These are phyloP conservation scores for Pempheris klunzingeri DNA, from an alignment of 2,797 vertebrate species.

Conservation along the genomic window DNA sequence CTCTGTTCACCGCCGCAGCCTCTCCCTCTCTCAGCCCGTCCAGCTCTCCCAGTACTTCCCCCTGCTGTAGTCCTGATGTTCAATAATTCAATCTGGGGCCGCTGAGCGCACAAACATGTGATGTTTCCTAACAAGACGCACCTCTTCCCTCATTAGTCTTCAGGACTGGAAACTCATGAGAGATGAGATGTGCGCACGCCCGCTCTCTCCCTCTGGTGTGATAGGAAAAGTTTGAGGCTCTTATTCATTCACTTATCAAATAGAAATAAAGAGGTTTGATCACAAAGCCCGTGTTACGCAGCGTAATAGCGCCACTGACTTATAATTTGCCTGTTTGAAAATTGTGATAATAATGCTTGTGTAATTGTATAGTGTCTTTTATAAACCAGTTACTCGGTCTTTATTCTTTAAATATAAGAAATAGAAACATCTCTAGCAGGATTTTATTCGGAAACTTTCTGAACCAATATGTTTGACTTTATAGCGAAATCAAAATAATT, in stretches of 20 bases:
- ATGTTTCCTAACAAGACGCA: conserved; percentile 89
- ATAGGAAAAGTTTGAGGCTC: too few relatives aligned
- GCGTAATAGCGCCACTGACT: too few relatives aligned
- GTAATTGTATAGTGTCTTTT: not conserved
- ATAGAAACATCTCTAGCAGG: too few relatives aligned
- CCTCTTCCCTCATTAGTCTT: conserved; percentile 85
- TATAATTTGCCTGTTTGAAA: not conserved
- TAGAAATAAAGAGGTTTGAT: not conserved
- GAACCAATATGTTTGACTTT: not conserved
- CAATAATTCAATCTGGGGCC: conserved; percentile 72
- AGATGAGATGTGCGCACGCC: conserved; percentile 28
- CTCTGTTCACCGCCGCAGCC: not conserved
- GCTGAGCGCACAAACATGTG: conserved; percentile 89
- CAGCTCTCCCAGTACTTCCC: conserved; percentile 31
- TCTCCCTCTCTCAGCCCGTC: conserved; percentile 30
- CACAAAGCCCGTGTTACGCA: too few relatives aligned
- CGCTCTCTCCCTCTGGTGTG: not conserved
- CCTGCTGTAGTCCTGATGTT: conserved; percentile 40
- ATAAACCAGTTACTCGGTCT: not conserved
- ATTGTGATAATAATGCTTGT: too few relatives aligned
- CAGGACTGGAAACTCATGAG: conserved; percentile 55
- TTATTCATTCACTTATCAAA: not conserved
- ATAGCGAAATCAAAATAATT: not conserved
- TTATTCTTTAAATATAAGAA: too few relatives aligned
- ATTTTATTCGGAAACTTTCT: not conserved